Evolutionary conservation across 2,113 vertebrate species (phyloP).

Genomic region (Pterocles burchelli): DNA sequence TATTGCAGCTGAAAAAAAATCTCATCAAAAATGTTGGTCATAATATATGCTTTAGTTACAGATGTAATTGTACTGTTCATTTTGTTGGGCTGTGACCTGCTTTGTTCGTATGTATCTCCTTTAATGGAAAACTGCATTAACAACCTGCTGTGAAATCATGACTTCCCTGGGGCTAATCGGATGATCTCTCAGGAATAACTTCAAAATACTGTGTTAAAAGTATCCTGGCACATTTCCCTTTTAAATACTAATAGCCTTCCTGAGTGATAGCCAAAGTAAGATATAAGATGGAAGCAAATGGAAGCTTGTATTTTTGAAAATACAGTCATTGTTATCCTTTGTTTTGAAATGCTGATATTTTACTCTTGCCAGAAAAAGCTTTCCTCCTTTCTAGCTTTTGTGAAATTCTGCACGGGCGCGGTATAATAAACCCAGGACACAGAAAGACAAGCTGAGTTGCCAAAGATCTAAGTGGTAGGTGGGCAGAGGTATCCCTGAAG

Average conservation of each 20-base stretch:
- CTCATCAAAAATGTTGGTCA: neutral
- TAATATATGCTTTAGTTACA: neutral
- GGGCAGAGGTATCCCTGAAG: neutral
- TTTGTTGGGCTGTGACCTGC: neutral
- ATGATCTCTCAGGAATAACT: neutral
- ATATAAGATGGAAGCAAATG: neutral
- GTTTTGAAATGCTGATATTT: neutral
- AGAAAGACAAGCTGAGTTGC: neutral
- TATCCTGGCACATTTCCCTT: neutral
- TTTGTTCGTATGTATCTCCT: neutral
- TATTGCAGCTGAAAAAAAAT: neutral
- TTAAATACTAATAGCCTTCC: neutral
- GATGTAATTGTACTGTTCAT: neutral
- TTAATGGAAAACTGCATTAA: neutral
- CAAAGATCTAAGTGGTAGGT: neutral
- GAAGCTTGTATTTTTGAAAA: neutral
- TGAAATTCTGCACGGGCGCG: neutral
- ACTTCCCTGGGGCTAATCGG: neutral
- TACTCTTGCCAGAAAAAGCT: neutral
- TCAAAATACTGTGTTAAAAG: neutral
- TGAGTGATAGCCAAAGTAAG: neutral
- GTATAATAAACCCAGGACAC: neutral
- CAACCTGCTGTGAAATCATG: neutral
- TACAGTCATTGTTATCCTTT: neutral
- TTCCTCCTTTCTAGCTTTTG: neutral